Evolutionary conservation across 2,888 invertebrate genomes (phyloP).

Genomic region (Amblyteles armatorius): DNA sequence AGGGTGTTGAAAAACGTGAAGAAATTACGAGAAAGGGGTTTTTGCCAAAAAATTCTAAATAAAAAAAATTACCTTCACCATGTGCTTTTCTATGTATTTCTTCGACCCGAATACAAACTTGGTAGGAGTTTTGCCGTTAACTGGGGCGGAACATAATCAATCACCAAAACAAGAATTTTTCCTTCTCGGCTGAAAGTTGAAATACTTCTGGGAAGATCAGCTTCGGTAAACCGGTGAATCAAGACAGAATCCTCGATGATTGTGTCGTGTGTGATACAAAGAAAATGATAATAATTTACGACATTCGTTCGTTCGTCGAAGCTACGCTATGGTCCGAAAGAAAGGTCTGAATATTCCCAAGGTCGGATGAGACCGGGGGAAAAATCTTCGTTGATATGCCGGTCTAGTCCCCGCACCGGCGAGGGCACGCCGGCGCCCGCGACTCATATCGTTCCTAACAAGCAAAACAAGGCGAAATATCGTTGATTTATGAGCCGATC

Average conservation of each 20-base stretch:
- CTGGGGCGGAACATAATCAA: not conserved
- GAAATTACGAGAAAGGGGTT: not conserved
- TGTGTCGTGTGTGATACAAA: conserved; percentile 32
- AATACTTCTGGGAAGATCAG: not conserved
- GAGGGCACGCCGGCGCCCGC: conserved; percentile 15
- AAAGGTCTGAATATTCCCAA: conserved; percentile 63
- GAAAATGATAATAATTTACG: conserved; percentile 58
- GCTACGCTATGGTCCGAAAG: conserved; percentile 42
- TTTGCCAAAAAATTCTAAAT: too few species aligned
- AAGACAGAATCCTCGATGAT: conserved; percentile 16
- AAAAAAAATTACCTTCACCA: not conserved
- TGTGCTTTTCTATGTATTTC: not conserved
- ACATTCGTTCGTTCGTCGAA: conserved; percentile 7
- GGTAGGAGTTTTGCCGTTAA: too few species aligned
- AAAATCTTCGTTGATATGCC: conserved; percentile 35
- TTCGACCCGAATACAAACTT: not conserved
- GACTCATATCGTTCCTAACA: conserved; percentile 74
- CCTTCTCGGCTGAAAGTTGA: not conserved
- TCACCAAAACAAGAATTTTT: not conserved
- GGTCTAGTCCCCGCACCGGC: conserved; percentile 19
- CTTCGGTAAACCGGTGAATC: not conserved
- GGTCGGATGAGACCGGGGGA: conserved; percentile 49
- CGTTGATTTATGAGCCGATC: conserved; percentile 77
- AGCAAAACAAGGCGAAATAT: conserved; percentile 80
- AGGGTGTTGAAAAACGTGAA: not conserved